Evolutionary conservation across 37 sponge, comb jelly and placozoan genomes (phyloP), one percentile per base, ranked within the genome.

Genomic region (Hexactinellida sp.): DNA sequence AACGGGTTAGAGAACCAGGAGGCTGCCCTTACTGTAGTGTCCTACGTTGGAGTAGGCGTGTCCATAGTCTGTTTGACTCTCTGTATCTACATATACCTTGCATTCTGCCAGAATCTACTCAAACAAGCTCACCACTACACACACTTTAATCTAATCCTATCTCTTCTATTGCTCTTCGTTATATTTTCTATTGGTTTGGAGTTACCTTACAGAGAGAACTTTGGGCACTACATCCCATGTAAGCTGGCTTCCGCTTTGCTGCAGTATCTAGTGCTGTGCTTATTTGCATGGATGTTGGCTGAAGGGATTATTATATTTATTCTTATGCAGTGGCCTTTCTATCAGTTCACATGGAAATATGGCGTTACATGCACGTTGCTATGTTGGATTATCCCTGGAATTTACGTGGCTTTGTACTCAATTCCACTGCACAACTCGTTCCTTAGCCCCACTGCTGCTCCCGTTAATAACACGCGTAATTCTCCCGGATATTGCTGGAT

Each of bases 401-500:
- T 63, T 23, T 63, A 63, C 34, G 76, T 63, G 13, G 76, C 76
- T 7, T 7, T 23, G 19, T 63, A 63, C 76, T 21, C 76, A n/a
- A 21, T 21, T 63, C 76, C 76, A 63, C 34, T 63, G 34, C 30
- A 63, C 25, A 63, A 63, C 34, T 63, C 76, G 25, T 63, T 63
- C 76, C 76, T 25, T n/a, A 63, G 19, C 34, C 76, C 76, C 3
- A 63, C 76, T 28, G 3, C 21, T 1, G 5, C 13, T 7, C 28
- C 76, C 3, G 25, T 63, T 5, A 63, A 63, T n/a, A 63, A n/a
- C 34, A 63, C 76, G 13, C 76, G 13, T 3, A 63, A n/a, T 7
- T 63, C 76, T 7, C 76, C 76, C 34, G 76, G 76, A 23, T 63
- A 63, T n/a, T 63, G 76, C 34, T 63, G 76, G 76, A n/a, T 63